phyloP scores from a whole-genome alignment of 2,797 vertebrate species.

The Borostomias antarcticus region DNA sequence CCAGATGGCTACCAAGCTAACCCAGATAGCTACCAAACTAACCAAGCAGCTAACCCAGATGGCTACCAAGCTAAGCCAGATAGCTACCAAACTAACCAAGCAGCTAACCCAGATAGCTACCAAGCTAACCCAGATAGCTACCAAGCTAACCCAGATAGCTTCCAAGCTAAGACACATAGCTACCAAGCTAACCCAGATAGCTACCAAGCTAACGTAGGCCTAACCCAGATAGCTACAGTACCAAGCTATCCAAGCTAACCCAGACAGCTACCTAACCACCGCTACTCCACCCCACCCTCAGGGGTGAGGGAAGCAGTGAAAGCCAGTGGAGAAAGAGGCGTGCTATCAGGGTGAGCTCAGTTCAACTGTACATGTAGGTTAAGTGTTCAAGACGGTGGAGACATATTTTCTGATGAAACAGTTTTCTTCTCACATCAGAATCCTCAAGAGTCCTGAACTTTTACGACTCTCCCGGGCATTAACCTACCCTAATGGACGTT shows the following conservation, averaged over 20 bases:
- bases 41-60: constrained; percentile 39
- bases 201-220: no score
- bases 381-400: constrained; percentile 30
- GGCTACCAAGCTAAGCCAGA: constrained; percentile 33
- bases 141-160: not conserved
- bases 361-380: constrained; percentile 9
- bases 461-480: constrained; percentile 17
- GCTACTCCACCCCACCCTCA: not conserved
- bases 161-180: constrained; percentile 33
- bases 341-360: not conserved
- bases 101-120: not conserved
- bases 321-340: constrained; percentile 21
- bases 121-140: not conserved
- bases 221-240: no score
- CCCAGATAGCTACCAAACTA: constrained; percentile 52
- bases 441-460: not conserved
- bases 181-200: constrained; percentile 34
- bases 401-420: not conserved
- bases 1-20: constrained; percentile 18
- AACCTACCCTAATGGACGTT: constrained; percentile 23
- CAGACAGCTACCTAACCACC: no score
- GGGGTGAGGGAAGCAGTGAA: constrained; percentile 14
- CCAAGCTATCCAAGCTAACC: no score
- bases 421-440: constrained; percentile 37
- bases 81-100: constrained; percentile 16